A percentile compares a stretch with the other conserved stretches of the same genome.
These are phyloP conservation scores for Microtus obscurus DNA, from an alignment of 2,797 vertebrate species.

Conservation along the genomic window DNA sequence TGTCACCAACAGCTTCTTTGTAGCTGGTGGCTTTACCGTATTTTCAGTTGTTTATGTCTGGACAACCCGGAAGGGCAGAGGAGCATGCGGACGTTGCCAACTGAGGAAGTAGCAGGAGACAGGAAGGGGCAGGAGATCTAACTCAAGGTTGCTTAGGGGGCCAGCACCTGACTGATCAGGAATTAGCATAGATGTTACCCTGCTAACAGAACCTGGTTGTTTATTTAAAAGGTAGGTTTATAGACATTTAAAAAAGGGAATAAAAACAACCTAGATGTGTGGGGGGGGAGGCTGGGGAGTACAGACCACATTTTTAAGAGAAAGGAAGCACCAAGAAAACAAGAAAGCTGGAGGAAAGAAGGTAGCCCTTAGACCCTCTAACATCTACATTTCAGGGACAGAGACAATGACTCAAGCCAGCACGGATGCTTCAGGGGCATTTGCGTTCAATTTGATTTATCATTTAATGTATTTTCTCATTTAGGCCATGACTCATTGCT, in stretches of 20 bases:
- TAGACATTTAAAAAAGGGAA: conserved; percentile 9
- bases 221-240: conserved; percentile 53
- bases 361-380: conserved; percentile 6
- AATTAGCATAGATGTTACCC: conserved; percentile 64
- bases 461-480: conserved; percentile 68
- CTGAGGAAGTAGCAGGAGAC: conserved; percentile 50
- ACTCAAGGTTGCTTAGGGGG: conserved; percentile 65
- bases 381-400: background rate
- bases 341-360: background rate
- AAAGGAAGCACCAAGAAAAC: background rate
- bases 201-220: conserved; percentile 35
- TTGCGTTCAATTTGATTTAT: conserved; percentile 67
- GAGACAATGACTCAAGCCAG: background rate
- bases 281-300: background rate
- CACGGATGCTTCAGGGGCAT: background rate
- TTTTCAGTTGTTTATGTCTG: background rate
- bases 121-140: background rate
- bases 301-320: background rate
- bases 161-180: conserved; percentile 68
- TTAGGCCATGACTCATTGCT: conserved; percentile 78
- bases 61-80: background rate
- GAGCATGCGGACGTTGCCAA: background rate
- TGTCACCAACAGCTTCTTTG: background rate
- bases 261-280: background rate
- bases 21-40: background rate